Evolutionary conservation across 2,113 vertebrate genomes (phyloP), one percentile per base, ranked within the genome.

Genomic region (Pseudorhombus dupliciocellatus): DNA sequence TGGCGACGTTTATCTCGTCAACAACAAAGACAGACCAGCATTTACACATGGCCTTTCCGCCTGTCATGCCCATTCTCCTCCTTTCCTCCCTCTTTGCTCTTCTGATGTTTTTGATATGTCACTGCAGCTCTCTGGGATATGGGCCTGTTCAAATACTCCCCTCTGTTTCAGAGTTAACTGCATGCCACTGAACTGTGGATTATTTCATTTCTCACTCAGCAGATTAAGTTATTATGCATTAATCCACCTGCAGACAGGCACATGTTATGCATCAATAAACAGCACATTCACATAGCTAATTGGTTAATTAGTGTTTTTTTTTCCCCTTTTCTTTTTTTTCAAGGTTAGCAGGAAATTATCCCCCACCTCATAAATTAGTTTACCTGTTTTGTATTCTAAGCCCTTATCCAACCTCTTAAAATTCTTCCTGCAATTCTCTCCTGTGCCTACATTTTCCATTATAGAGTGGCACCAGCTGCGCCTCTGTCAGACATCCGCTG

Each of bases 141-240:
- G 3, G 66, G 59, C 57, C 63, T n/a, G 80, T 77, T 62, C 30
- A 85, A 75, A 74, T 37, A 48, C 4, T 14, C 46, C 76, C 88
- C 88, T 90, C 86, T 91, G 84, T 70, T 83, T 50, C 58, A 48
- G 21, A 6, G 22, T 77, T 90, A 90, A 85, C 88, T 91, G 70
- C n/a, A 60, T 0, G 58, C 42, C 55, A 46, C 83, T 67, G 66
- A 85, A 66, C 67, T 75, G 62, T 80, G 68, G 4, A 64, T 79
- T 79, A 65, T 83, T 90, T 80, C 5, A 44, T 75, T 66, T 78
- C 65, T 72, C 66, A 82, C 89, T 88, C 82, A 81, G 68, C 69
- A 79, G 65, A 91, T 90, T 37, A 84, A 90, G 80, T 66, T 79
- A 84, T 92, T 84, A 90, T 28, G 37, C 25, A 46, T 80, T 55